Evolutionary conservation across 2,113 vertebrate species (phyloP).

Genomic region (Gambusia affinis): DNA sequence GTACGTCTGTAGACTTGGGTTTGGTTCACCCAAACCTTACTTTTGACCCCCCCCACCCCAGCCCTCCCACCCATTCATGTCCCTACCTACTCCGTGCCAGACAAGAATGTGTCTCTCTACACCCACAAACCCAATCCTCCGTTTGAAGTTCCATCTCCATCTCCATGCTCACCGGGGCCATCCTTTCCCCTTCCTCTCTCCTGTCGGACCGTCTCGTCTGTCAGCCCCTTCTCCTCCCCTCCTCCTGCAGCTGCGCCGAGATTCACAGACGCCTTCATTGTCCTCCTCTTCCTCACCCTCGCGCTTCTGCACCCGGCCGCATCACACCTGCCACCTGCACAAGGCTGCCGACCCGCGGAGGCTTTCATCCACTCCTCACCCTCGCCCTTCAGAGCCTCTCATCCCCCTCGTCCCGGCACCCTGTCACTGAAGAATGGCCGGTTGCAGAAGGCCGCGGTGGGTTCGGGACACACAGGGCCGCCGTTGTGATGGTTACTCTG

Average conservation of each 20-base stretch:
- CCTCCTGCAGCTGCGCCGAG: conserved; percentile 75
- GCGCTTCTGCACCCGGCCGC: conserved; percentile 69
- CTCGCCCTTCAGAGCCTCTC: conserved; percentile 59
- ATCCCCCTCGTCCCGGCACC: conserved; percentile 52
- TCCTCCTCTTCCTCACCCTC: conserved; percentile 66
- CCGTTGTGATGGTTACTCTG: conserved; percentile 46
- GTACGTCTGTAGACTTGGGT: conserved; percentile 33
- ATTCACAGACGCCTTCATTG: conserved; percentile 77
- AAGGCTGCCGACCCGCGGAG: conserved; percentile 44
- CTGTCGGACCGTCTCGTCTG: conserved; percentile 61
- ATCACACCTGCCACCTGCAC: conserved; percentile 84
- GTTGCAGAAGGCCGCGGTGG: conserved; percentile 38
- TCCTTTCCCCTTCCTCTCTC: conserved; percentile 63
- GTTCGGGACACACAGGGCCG: conserved; percentile 50
- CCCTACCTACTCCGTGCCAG: conserved; percentile 52
- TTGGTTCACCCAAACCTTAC: conserved; percentile 27
- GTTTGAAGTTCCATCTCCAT: conserved; percentile 79
- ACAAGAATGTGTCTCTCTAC: conserved; percentile 80
- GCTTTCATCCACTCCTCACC: conserved; percentile 74
- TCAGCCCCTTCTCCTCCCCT: conserved; percentile 67
- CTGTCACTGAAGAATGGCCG: conserved; percentile 79
- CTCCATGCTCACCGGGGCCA: conserved; percentile 45
- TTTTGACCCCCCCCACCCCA: background rate
- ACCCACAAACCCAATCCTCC: conserved; percentile 68
- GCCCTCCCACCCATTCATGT: background rate